A percentile compares a stretch with the other conserved stretches of the same genome.
phyloP scores from a whole-genome alignment of 2,888 invertebrate genomes.

The Rhogogaster chlorosoma region DNA sequence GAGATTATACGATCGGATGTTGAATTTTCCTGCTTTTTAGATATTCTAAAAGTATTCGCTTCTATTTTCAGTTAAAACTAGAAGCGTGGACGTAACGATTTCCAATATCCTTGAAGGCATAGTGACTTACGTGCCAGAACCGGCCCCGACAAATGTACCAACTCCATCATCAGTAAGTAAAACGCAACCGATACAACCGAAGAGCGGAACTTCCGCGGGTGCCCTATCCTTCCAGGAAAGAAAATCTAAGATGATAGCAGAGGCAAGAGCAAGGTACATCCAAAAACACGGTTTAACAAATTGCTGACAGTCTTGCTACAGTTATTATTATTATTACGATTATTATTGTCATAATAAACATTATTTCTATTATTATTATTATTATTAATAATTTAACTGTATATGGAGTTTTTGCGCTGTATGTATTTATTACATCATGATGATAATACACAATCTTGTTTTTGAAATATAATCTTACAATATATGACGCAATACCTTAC shows the following conservation, averaged over 20 bases:
- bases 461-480: conserved; percentile 61
- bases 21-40: not conserved
- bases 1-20: not conserved
- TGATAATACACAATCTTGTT: conserved; percentile 69
- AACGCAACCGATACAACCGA: conserved; percentile 60
- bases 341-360: not conserved
- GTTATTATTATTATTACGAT: conserved; percentile 48
- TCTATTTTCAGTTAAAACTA: conserved; percentile 81
- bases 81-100: conserved; percentile 89
- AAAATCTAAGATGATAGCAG: conserved; percentile 88
- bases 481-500: conserved; percentile 50
- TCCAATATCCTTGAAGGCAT: conserved; percentile 90
- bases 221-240: conserved; percentile 89
- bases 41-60: not conserved
- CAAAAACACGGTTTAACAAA: conserved; percentile 85
- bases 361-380: conserved; percentile 16
- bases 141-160: conserved; percentile 58
- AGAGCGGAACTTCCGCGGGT: conserved; percentile 77
- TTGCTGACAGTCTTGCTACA: conserved; percentile 71
- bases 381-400: conserved; percentile 51
- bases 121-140: conserved; percentile 82
- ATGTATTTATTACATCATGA: conserved; percentile 70
- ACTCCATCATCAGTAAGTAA: conserved; percentile 62
- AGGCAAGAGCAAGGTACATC: conserved; percentile 88
- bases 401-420: conserved; percentile 67